A percentile compares a stretch with the other conserved stretches of the same genome.
Conservation (phyloP, 2,797 vertebrate species). For the Rhabdomys pumilio region DNA sequence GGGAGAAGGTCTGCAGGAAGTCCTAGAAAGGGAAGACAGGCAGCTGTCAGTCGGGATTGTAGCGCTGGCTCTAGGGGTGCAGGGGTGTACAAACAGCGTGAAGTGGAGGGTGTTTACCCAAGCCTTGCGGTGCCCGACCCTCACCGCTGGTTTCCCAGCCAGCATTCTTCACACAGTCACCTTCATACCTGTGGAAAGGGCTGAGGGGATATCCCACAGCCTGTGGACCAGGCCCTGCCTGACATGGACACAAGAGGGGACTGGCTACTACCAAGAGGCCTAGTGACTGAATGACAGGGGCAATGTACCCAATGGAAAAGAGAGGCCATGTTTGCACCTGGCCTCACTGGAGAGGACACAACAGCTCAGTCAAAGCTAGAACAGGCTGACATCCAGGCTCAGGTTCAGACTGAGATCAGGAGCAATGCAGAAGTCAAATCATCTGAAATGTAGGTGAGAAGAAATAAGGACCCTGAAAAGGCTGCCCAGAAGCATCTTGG, state of each 20-base stretch:
- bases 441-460: neutral
- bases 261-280: neutral
- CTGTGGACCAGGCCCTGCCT: neutral
- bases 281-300: neutral
- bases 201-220: neutral
- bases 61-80: too few species aligned
- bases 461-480: neutral
- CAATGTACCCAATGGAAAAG: neutral
- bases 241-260: neutral
- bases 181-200: neutral
- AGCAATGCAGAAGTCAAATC: neutral
- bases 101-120: too few species aligned
- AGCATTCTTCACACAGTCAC: neutral
- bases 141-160: neutral
- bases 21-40: slow-evolving; percentile 89
- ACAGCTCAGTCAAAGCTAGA: neutral
- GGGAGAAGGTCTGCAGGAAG: slow-evolving; percentile 92
- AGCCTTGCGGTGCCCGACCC: neutral
- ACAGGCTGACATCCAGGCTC: neutral
- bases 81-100: too few species aligned
- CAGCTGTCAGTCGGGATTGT: neutral
- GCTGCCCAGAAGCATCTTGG: neutral
- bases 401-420: neutral
- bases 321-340: neutral
- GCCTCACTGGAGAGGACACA: neutral